A percentile compares a stretch with the other conserved stretches of the same genome.
Conservation (phyloP, 2,888 invertebrate genomes). For the Rhogogaster chlorosoma region DNA sequence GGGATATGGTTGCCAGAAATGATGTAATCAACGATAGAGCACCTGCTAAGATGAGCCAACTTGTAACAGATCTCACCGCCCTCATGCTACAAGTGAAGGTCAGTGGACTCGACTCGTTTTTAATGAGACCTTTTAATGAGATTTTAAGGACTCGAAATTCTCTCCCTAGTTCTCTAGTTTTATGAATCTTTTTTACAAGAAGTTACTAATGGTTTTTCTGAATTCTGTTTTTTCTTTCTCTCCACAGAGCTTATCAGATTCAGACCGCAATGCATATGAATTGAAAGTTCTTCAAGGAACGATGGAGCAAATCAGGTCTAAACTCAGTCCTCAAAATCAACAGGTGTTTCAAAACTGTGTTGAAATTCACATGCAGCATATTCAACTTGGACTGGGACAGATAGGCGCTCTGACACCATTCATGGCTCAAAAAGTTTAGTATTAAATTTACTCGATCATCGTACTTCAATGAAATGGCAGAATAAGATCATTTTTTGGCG, state of each 20-base stretch:
- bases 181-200: neutral
- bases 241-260: slow-evolving; percentile 84
- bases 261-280: slow-evolving; percentile 94
- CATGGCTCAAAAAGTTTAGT: slow-evolving; percentile 74
- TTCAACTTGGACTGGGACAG: slow-evolving; percentile 86
- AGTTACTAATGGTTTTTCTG: neutral
- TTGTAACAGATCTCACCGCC: slow-evolving; percentile 93
- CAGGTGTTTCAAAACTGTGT: slow-evolving; percentile 92
- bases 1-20: slow-evolving; percentile 88
- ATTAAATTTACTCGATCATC: slow-evolving; percentile 19
- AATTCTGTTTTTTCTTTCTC: slow-evolving; percentile 51
- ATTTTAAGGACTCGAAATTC: neutral
- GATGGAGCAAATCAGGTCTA: slow-evolving; percentile 92
- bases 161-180: slow-evolving; percentile 29
- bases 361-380: slow-evolving; percentile 94
- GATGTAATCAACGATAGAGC: slow-evolving; percentile 81
- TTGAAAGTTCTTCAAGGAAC: slow-evolving; percentile 94
- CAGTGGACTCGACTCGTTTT: neutral
- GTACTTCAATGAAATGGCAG: slow-evolving; percentile 13
- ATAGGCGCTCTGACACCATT: slow-evolving; percentile 74
- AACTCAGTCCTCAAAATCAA: slow-evolving; percentile 87
- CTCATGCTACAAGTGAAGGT: slow-evolving; percentile 93
- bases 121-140: neutral
- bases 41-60: slow-evolving; percentile 84
- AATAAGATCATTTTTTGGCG: neutral